Conservation (phyloP, 2,113 vertebrate genomes). For the Phaethornis superciliosus region DNA sequence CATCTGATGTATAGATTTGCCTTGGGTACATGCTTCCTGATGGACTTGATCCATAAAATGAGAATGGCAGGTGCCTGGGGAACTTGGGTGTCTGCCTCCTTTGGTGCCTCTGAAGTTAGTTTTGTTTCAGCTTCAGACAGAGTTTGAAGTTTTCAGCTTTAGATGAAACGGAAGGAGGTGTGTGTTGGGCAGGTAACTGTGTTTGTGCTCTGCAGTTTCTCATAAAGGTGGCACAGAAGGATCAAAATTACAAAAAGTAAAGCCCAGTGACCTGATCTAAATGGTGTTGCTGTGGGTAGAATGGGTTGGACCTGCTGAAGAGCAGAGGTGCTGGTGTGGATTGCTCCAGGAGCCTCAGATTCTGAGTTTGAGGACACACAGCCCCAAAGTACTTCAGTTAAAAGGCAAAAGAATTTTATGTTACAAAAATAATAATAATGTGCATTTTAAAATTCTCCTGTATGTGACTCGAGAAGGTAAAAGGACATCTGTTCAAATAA, state of each 20-base stretch:
- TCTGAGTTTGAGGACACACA: background rate
- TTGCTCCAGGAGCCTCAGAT: background rate
- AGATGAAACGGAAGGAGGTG: background rate
- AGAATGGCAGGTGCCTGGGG: background rate
- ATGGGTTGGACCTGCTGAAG: background rate
- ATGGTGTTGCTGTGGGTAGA: background rate
- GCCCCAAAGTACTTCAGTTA: background rate
- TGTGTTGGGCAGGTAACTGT: background rate
- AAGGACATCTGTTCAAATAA: background rate
- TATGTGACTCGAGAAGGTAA: background rate
- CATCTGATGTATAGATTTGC: background rate
- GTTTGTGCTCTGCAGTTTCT: background rate
- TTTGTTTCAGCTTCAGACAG: background rate
- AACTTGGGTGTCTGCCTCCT: background rate
- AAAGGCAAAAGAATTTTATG: background rate
- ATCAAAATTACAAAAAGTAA: background rate
- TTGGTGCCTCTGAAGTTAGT: background rate
- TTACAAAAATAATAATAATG: background rate
- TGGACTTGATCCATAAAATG: background rate
- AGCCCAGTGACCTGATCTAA: background rate
- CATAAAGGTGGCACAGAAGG: background rate
- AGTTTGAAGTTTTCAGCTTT: background rate
- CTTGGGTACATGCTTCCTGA: background rate
- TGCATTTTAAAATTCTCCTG: background rate
- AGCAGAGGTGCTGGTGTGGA: rapidly evolving